Base-by-base conservation (phyloP, 1,140 invertebrate species). In the Magallana gigas region DNA sequence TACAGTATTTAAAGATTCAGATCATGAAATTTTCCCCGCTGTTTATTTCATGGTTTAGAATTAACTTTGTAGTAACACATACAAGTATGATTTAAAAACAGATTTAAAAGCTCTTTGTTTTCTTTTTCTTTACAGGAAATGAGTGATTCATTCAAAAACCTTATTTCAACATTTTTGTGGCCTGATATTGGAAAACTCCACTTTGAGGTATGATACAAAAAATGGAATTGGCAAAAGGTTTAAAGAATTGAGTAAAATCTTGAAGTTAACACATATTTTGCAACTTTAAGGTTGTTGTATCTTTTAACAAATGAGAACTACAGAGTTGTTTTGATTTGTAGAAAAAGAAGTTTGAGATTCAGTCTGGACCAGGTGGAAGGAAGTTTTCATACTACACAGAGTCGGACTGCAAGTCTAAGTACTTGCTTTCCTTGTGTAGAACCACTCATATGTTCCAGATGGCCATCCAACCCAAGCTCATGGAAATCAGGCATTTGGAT, bases 281-380 rank as follows among this genome's bases (percentile, higher is more conserved):
- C 16, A 1, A 36, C 5, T 80, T 80, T 48, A 7, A 80, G 8
- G 23, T 80, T 23, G 16, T 1, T 57, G 4, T 57, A n/a, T 29
- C 11, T 36, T 8, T 11, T 76, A 36, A 12, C 3, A 84, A 16
- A 16, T 56, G 23, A 12, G 16, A 60, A 71, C 5, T 85, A 85
- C 16, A 48, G 18, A 57, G 12, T 60, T 9, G 62, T 83, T 90
- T 89, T 91, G 88, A 89, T 91, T 95, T 93, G 12, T 94, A 97
- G 96, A 97, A 98, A 93, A 98, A 98, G 95, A 99, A 99, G 94
- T 99, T 99, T 95, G 98, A 99, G 95, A 98, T 99, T 90, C 96
- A 97, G 76, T 97, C 97, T 4, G 95, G 95, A 90, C 95, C 96
- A 14, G 94, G 92, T 23, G 92, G 92, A n/a, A 89, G 95, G 84